Conservation (phyloP, 1,140 invertebrate species). For the Zaprionus gabonicus region DNA sequence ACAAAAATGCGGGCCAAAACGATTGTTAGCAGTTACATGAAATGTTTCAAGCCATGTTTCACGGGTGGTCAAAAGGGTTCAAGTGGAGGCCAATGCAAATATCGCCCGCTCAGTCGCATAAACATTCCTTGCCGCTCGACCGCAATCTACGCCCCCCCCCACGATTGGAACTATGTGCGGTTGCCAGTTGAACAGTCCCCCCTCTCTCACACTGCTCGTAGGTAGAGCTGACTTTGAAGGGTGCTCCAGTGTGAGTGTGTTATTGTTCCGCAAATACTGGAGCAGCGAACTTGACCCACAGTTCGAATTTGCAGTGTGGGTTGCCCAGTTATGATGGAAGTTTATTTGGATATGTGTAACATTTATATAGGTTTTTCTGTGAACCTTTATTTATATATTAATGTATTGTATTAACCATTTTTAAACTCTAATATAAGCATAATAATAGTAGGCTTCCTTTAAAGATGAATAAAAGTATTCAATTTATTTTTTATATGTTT, state of each 20-base stretch:
- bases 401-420: too few species aligned
- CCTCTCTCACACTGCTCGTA: not conserved
- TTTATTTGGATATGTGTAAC: slow-evolving; percentile 19
- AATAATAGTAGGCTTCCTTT: too few species aligned
- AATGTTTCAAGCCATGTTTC: slow-evolving; percentile 39
- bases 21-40: slow-evolving; percentile 35
- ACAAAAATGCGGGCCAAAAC: slow-evolving; percentile 15
- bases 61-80: slow-evolving; percentile 54
- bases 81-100: slow-evolving; percentile 54
- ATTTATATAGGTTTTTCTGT: not conserved
- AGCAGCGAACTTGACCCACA: slow-evolving; percentile 23
- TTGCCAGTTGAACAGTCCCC: slow-evolving; percentile 11
- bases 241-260: slow-evolving; percentile 8
- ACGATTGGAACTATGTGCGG: slow-evolving; percentile 40
- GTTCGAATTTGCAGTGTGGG: not conserved
- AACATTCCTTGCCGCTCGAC: slow-evolving; percentile 44
- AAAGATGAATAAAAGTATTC: too few species aligned
- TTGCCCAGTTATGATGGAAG: not conserved
- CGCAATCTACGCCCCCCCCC: slow-evolving; percentile 6
- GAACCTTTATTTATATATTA: not conserved
- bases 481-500: too few species aligned
- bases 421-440: too few species aligned
- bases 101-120: slow-evolving; percentile 34
- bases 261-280: slow-evolving; percentile 9
- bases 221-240: slow-evolving; percentile 17